Conservation (phyloP, 2,113 vertebrate species). For the Phasianus colchicus region DNA sequence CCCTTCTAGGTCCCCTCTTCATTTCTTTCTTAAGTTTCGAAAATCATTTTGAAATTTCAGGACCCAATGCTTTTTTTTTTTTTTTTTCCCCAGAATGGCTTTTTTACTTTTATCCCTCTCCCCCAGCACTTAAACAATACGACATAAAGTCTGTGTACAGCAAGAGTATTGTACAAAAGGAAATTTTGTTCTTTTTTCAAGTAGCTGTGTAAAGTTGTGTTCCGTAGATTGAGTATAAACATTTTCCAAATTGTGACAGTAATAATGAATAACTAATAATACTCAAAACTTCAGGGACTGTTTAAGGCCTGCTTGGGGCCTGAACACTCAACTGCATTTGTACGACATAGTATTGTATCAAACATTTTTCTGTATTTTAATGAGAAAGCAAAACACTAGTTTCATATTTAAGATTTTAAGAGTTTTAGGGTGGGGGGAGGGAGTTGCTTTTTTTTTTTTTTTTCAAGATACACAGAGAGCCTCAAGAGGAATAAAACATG, state of each 20-base stretch:
- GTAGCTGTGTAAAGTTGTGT: conserved; percentile 77
- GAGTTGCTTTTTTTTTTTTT: conserved; percentile 51
- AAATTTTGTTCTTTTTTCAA: conserved; percentile 52
- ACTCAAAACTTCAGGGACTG: conserved; percentile 96
- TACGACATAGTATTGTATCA: conserved; percentile 95
- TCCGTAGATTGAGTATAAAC: conserved; percentile 76
- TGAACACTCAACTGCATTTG: conserved; percentile 89
- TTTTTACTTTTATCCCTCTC: conserved; percentile 29
- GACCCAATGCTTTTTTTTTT: conserved; percentile 19
- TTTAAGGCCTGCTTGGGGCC: conserved; percentile 83
- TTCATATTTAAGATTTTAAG: conserved; percentile 94
- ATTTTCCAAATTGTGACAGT: conserved; percentile 89
- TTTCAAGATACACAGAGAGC: conserved; percentile 80
- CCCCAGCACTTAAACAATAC: conserved; percentile 88
- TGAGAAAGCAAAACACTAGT: conserved; percentile 97
- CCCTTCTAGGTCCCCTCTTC: background rate
- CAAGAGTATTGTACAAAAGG: conserved; percentile 84
- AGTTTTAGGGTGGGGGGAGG: conserved; percentile 77
- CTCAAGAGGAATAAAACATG: conserved; percentile 78
- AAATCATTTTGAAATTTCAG: conserved; percentile 35
- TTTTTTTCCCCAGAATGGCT: background rate
- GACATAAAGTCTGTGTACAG: conserved; percentile 91
- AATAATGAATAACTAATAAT: conserved; percentile 82
- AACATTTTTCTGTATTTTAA: conserved; percentile 97
- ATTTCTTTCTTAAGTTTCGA: conserved; percentile 39